Conservation (phyloP, 2,888 invertebrate species). For the Heliothis peltigera region DNA sequence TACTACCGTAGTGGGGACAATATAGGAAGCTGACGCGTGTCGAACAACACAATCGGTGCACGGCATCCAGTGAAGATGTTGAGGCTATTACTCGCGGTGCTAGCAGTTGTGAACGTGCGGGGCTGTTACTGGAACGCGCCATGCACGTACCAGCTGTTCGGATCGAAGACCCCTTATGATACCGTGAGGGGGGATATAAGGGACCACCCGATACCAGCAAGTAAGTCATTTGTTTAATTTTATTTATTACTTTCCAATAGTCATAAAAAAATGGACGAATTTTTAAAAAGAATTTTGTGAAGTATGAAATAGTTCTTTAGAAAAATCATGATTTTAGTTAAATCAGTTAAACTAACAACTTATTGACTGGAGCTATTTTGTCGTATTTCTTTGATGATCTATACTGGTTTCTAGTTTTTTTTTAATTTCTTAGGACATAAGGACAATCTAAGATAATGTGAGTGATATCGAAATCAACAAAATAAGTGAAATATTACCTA, state of each 20-base stretch:
- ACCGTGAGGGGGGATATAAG: slow-evolving; percentile 80
- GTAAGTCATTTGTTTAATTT: slow-evolving; percentile 69
- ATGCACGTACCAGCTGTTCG: slow-evolving; percentile 73
- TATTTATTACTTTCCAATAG: neutral
- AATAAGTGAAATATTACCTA: too few species aligned
- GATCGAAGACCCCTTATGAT: slow-evolving; percentile 82
- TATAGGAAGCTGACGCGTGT: slow-evolving; percentile 40
- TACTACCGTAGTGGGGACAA: slow-evolving; percentile 53
- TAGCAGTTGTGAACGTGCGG: slow-evolving; percentile 51
- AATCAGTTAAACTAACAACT: too few species aligned
- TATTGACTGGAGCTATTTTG: too few species aligned
- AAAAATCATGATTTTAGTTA: too few species aligned
- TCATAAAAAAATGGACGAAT: too few species aligned
- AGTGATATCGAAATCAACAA: too few species aligned
- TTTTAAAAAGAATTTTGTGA: too few species aligned
- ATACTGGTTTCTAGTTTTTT: too few species aligned
- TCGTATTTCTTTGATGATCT: too few species aligned
- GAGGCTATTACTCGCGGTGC: slow-evolving; percentile 49
- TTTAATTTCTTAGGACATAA: too few species aligned
- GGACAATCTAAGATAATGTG: too few species aligned
- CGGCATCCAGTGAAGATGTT: slow-evolving; percentile 34
- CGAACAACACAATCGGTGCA: slow-evolving; percentile 43
- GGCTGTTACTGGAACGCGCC: slow-evolving; percentile 78
- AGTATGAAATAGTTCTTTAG: too few species aligned
- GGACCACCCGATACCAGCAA: slow-evolving; percentile 68